Percentiles rank a stretch among this genome's conserved stretches.
Evolutionary conservation across 2,113 vertebrate species (phyloP).

Genomic region (Colinus virginianus): DNA sequence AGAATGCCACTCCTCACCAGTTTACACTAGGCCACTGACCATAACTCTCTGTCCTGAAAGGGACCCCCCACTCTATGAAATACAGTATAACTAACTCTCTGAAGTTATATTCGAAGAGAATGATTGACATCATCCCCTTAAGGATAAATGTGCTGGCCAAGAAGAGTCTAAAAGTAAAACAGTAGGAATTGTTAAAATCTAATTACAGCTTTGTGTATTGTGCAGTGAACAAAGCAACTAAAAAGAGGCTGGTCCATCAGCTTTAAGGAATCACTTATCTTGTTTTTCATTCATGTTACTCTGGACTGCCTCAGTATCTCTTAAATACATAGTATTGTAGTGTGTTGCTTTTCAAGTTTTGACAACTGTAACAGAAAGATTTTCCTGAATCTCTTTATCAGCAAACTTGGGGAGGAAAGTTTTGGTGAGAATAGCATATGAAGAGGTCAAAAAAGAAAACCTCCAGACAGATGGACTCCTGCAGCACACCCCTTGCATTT

Average conservation of each 20-base stretch:
- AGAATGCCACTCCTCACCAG: background rate
- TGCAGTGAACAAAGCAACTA: background rate
- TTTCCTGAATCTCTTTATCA: background rate
- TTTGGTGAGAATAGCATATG: background rate
- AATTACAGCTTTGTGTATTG: background rate
- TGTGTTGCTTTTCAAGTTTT: background rate
- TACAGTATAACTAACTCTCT: background rate
- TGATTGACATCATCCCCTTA: background rate
- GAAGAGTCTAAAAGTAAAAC: background rate
- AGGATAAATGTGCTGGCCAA: background rate
- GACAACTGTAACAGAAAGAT: accelerated
- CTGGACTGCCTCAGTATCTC: background rate
- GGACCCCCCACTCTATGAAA: background rate
- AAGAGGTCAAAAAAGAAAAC: background rate
- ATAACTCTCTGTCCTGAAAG: background rate
- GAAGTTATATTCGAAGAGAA: background rate
- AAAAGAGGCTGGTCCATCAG: background rate
- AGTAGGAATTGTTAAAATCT: background rate
- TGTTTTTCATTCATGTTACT: background rate
- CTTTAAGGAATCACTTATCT: background rate
- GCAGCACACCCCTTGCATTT: background rate
- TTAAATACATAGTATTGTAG: background rate
- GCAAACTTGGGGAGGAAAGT: background rate
- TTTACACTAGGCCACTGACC: too few species aligned
- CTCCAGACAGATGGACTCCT: background rate